phyloP scores from a whole-genome alignment of 2,113 vertebrate species.

The Colaptes auratus region DNA sequence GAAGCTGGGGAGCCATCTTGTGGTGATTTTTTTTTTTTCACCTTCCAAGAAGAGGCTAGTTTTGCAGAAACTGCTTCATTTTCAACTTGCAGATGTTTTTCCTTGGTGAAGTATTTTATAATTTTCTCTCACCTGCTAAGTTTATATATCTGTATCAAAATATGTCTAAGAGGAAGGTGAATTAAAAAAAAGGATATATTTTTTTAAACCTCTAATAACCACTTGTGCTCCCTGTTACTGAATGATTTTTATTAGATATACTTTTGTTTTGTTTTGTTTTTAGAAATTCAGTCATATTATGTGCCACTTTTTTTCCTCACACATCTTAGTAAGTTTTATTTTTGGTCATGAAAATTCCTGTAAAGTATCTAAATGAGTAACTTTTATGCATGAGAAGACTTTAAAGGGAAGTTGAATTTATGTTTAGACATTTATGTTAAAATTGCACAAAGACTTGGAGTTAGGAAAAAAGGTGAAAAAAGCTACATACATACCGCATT shows the following conservation, averaged over 20 bases:
- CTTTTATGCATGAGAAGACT: not conserved
- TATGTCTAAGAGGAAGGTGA: not conserved
- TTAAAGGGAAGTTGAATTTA: not conserved
- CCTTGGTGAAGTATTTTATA: not conserved
- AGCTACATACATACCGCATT: not conserved
- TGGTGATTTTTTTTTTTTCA: slow-evolving; percentile 50
- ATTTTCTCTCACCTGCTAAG: not conserved
- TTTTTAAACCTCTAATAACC: not conserved
- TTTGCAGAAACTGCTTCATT: not conserved
- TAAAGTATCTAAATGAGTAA: not conserved
- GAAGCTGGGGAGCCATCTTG: slow-evolving; percentile 67
- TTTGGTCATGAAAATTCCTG: not conserved
- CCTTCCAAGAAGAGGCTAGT: not conserved
- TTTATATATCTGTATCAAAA: not conserved
- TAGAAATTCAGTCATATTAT: not conserved
- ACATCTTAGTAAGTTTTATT: not conserved
- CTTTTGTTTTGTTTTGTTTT: not conserved
- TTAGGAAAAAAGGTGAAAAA: not conserved
- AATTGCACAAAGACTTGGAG: not conserved
- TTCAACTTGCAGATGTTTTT: not conserved
- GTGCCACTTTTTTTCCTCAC: not conserved
- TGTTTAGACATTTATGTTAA: not conserved
- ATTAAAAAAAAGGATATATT: not conserved
- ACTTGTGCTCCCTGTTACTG: not conserved
- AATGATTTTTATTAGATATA: not conserved